Percentiles rank a stretch among this genome's conserved stretches.
phyloP scores from a whole-genome alignment of 2,888 invertebrate species.

The Lagria hirta region DNA sequence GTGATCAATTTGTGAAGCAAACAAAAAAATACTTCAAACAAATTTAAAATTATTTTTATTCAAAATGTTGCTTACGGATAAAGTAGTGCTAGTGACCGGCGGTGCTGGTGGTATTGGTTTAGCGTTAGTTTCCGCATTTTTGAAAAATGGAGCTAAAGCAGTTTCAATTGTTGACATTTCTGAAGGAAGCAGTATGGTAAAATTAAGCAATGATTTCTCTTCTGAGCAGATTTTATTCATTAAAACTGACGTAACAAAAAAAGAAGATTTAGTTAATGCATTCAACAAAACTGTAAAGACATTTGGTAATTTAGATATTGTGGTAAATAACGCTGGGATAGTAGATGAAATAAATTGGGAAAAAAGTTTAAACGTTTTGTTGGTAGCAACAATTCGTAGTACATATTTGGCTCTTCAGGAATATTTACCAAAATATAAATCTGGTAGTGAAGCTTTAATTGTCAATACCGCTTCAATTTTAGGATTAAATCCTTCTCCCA shows the following conservation, averaged over 20 bases:
- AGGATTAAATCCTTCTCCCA: slow-evolving; percentile 32
- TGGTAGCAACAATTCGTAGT: slow-evolving; percentile 30
- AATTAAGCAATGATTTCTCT: slow-evolving; percentile 17
- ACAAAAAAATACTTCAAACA: too few species aligned
- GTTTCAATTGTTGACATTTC: slow-evolving; percentile 28
- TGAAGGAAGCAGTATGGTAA: slow-evolving; percentile 10
- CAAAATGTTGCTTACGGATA: too few species aligned
- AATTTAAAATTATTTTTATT: too few species aligned
- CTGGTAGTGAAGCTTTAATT: slow-evolving; percentile 34
- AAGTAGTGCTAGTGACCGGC: slow-evolving; percentile 35
- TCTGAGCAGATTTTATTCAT: slow-evolving; percentile 21
- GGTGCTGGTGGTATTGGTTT: slow-evolving; percentile 34
- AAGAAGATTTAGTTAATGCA: slow-evolving; percentile 28
- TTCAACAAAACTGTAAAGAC: slow-evolving; percentile 31
- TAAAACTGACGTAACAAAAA: slow-evolving; percentile 30
- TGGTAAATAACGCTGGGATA: slow-evolving; percentile 34
- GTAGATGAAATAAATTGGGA: slow-evolving; percentile 31
- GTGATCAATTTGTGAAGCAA: too few species aligned
- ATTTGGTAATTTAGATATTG: slow-evolving; percentile 33
- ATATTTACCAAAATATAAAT: slow-evolving; percentile 37
- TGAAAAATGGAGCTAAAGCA: slow-evolving; percentile 33
- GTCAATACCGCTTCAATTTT: slow-evolving; percentile 38
- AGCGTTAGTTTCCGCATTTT: slow-evolving; percentile 24
- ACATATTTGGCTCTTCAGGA: slow-evolving; percentile 31
- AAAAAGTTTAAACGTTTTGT: too few species aligned